phyloP scores from a whole-genome alignment of 2,888 invertebrate species.

The Pristionchus mayeri region DNA sequence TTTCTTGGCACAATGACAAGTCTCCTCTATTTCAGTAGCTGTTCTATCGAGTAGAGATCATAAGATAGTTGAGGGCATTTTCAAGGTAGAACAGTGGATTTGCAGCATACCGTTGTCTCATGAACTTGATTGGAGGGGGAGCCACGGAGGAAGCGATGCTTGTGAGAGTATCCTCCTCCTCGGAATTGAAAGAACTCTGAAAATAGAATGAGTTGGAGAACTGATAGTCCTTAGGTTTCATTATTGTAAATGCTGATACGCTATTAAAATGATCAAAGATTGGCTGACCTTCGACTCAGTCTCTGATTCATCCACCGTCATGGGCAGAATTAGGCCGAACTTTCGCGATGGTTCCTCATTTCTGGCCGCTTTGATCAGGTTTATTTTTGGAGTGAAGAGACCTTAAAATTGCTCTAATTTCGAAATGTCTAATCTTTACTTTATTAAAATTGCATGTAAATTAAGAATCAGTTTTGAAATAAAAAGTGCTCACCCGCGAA shows the following conservation, averaged over 20 bases:
- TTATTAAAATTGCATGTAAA: neutral
- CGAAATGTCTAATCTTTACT: neutral
- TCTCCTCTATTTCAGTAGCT: no score
- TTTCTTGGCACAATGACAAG: no score
- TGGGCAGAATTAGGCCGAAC: neutral
- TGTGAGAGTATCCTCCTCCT: neutral
- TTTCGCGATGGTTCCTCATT: neutral
- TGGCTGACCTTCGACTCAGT: neutral
- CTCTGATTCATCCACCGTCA: neutral
- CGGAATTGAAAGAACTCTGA: neutral
- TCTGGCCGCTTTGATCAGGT: neutral
- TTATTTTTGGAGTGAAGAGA: conserved; percentile 26
- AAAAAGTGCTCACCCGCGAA: neutral
- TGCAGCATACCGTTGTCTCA: neutral
- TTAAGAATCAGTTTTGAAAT: neutral
- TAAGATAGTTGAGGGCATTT: no score
- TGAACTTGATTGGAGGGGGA: neutral
- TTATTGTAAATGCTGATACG: no score
- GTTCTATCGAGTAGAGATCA: no score
- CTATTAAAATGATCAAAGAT: neutral
- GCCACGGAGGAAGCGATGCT: neutral
- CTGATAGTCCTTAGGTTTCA: neutral
- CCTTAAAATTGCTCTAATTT: no score
- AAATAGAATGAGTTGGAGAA: no score
- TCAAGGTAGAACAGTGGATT: neutral